Evolutionary conservation across 2,797 vertebrate species (phyloP).

Genomic region (Tapirus indicus): DNA sequence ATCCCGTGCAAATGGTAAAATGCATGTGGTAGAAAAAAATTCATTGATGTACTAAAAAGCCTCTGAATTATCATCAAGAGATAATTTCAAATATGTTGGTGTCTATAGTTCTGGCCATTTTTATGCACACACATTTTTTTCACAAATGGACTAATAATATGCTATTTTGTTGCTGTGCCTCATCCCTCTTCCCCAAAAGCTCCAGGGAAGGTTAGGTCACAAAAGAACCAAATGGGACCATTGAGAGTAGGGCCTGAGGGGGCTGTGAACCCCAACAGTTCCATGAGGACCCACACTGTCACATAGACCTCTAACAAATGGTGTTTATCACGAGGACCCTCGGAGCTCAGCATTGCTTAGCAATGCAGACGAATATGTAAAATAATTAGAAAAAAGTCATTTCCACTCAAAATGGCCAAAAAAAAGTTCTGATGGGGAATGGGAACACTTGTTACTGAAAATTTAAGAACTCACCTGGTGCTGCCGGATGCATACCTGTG

Average conservation of each 20-base stretch:
- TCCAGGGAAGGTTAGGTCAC: neutral
- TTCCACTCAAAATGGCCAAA: neutral
- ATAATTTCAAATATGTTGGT: neutral
- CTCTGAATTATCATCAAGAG: neutral
- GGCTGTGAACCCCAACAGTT: neutral
- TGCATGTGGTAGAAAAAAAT: neutral
- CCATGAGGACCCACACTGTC: accelerated
- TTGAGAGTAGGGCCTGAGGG: neutral
- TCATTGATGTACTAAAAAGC: neutral
- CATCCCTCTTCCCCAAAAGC: neutral
- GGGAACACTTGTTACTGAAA: neutral
- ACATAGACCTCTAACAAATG: neutral
- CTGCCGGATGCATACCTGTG: no score
- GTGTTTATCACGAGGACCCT: neutral
- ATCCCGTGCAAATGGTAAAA: neutral
- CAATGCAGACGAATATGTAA: neutral
- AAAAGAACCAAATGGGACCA: neutral
- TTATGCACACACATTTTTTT: neutral
- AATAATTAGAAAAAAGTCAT: neutral
- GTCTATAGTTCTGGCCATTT: neutral
- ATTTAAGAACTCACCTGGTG: neutral
- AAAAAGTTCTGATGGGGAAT: neutral
- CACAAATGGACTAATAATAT: neutral
- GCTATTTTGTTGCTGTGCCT: neutral
- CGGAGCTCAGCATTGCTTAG: neutral